A percentile compares a stretch with the other conserved stretches of the same genome.
These are phyloP conservation scores for Chelonus insularis DNA, from an alignment of 1,140 invertebrate genomes.

Conservation along the genomic window DNA sequence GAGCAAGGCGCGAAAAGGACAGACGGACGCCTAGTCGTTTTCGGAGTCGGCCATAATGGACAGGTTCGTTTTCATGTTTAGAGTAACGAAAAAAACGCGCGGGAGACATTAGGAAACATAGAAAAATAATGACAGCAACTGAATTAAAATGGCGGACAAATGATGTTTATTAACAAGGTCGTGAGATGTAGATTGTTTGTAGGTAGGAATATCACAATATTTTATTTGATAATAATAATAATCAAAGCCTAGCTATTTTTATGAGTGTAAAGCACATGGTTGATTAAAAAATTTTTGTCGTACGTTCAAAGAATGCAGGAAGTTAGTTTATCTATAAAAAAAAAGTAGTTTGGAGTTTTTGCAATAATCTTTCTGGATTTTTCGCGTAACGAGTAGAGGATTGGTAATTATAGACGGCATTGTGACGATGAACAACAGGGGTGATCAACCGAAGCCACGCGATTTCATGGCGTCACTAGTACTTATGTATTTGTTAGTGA, in stretches of 20 bases:
- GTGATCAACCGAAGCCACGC: slow-evolving; percentile 42
- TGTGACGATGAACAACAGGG: slow-evolving; percentile 38
- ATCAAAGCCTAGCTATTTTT: neutral
- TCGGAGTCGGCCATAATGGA: slow-evolving; percentile 47
- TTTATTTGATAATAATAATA: no score
- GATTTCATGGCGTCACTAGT: slow-evolving; percentile 24
- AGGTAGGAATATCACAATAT: neutral
- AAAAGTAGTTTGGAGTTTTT: neutral
- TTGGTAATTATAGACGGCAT: slow-evolving; percentile 48
- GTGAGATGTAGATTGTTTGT: neutral
- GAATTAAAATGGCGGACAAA: slow-evolving; percentile 2
- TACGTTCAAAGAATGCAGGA: neutral
- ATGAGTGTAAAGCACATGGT: slow-evolving; percentile 23
- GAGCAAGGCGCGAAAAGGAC: slow-evolving; percentile 15
- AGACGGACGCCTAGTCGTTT: slow-evolving; percentile 38
- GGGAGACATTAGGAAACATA: slow-evolving; percentile 43
- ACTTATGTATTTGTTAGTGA: neutral
- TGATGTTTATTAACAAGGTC: slow-evolving; percentile 1
- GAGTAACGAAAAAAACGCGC: slow-evolving; percentile 45
- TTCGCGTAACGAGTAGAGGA: slow-evolving; percentile 12
- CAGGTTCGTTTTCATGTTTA: slow-evolving; percentile 23
- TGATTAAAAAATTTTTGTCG: neutral
- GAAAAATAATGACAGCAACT: slow-evolving; percentile 3
- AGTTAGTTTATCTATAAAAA: no score
- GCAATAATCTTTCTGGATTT: neutral